Evolutionary conservation across 2,797 vertebrate genomes (phyloP).

Genomic region (Microctenopoma lineatum): DNA sequence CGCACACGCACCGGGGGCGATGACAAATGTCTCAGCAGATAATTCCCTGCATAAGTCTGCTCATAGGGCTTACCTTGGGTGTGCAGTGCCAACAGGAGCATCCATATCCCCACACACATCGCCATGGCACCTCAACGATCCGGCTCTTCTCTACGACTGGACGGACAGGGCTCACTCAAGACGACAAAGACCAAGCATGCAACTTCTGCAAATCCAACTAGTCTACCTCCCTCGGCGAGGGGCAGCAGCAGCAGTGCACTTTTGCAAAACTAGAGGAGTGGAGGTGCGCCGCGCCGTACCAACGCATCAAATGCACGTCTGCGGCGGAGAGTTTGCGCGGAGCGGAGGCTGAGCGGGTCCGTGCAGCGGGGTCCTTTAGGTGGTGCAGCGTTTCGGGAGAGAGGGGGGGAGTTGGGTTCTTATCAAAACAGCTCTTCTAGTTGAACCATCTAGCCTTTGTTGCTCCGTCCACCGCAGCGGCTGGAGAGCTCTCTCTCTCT

Average conservation of each 20-base stretch:
- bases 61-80: conserved; percentile 77
- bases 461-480: conserved; percentile 74
- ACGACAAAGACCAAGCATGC: conserved; percentile 77
- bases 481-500: conserved; percentile 55
- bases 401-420: conserved; percentile 24
- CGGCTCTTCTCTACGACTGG: conserved; percentile 71
- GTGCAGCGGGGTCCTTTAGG: conserved; percentile 50
- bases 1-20: conserved; percentile 3
- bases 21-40: not conserved
- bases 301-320: conserved; percentile 68
- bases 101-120: conserved; percentile 79
- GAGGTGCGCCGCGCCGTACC: conserved; percentile 39
- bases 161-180: conserved; percentile 66
- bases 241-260: conserved; percentile 46
- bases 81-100: conserved; percentile 78
- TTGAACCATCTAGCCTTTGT: conserved; percentile 69
- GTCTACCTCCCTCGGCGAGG: conserved; percentile 40
- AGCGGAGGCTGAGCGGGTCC: conserved; percentile 31
- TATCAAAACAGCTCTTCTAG: conserved; percentile 46
- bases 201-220: conserved; percentile 82
- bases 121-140: conserved; percentile 80
- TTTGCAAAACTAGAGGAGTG: conserved; percentile 52
- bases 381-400: conserved; percentile 9
- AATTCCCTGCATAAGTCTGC: conserved; percentile 5
- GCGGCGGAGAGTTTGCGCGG: conserved; percentile 58